Base-by-base conservation (phyloP, 1,140 invertebrate species). In the Drosophila sucinea region DNA sequence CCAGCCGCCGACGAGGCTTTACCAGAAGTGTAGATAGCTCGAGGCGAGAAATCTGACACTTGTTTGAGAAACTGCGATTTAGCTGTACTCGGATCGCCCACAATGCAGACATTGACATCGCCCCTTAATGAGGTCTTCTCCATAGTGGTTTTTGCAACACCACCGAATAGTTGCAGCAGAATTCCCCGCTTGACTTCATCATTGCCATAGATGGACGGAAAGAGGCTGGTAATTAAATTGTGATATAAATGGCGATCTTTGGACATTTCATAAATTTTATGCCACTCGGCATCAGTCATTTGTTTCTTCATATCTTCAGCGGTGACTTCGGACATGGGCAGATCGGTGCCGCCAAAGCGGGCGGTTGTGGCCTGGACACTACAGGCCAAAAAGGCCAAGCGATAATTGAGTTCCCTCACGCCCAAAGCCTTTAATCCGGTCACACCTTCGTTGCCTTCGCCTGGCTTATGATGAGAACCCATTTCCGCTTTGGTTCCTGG, bases 1-100 rank as follows among this genome's bases (percentile, higher is more conserved):
- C 99, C 99, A 67, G 99, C 98, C 0, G 99, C 98, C 38, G 96
- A 97, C 2, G 98, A 99, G 0, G 98, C 99, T 94, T 99, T 99
- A 25, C 99, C 99, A 67, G 98, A 99, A 0, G 99, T 99, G 90
- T 99, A 99, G 23, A 99, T 96, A 4, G 99, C 98, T 44, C 98
- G 94, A 0, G 99, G 98, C 30, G 96, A 96, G 92, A 99, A 98
- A 79, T 99, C 98, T 5, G 98, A 96, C 0, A 99, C 97, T 93
- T 97, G 98, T 93, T 99, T 99, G 6, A 99, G 93, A 69, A 99
- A 95, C 92, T 99, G 98, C 3, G 98, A 99, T 93, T 99, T 99
- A 2, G 98, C 98, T 3, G 99, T 99, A 92, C 97, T 98, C 0
- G 99, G 99, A 94, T 99, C 99, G 7, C 99, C 99, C 30, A 99